Percentiles rank a stretch among this genome's conserved stretches.
Evolutionary conservation across 37 sponge, comb jelly and placozoan genomes (phyloP).

Genomic region (Oscarella lobularis): DNA sequence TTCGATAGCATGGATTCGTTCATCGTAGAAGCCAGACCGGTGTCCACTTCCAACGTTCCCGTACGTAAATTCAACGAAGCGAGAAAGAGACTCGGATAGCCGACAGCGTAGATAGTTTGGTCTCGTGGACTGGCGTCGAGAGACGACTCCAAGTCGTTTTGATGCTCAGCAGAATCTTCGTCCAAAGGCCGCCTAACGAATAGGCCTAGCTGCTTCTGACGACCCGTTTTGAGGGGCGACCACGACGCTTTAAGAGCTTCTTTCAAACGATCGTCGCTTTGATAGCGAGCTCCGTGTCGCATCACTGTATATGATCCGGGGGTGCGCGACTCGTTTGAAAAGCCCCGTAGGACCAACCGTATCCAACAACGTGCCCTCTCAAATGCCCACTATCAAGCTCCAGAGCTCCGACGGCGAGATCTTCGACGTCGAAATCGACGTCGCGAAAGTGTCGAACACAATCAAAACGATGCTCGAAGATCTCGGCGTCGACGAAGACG

Average conservation of each 20-base stretch:
- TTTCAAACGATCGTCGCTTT: no score
- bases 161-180: background rate
- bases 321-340: no score
- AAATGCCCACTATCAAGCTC: conserved; percentile 87
- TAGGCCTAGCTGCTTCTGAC: background rate
- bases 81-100: background rate
- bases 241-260: no score
- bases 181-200: background rate
- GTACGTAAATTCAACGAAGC: background rate
- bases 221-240: background rate
- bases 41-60: background rate
- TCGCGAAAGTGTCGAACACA: conserved; percentile 87
- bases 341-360: no score
- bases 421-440: conserved; percentile 84
- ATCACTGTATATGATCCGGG: no score
- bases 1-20: background rate
- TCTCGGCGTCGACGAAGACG: conserved; percentile 84
- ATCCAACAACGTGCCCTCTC: no score
- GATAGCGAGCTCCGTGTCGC: no score
- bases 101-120: background rate
- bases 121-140: background rate
- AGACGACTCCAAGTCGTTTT: background rate
- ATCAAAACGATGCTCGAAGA: conserved; percentile 99
- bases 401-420: conserved; percentile 95
- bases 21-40: background rate